phyloP scores from a whole-genome alignment of 2,797 vertebrate genomes.

The Myiothlypis coronata region DNA sequence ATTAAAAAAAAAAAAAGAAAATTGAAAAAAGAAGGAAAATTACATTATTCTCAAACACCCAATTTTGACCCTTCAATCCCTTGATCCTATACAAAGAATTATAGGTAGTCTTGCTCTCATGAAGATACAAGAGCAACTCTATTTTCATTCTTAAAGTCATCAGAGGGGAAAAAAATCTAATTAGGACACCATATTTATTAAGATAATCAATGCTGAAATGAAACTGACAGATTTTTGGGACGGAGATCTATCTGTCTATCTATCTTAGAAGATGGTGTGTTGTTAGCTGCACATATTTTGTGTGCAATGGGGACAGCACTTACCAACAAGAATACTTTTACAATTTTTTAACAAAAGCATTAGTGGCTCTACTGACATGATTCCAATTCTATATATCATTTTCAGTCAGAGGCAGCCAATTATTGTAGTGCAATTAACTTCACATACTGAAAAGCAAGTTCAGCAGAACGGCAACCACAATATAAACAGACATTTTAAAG shows the following conservation, averaged over 20 bases:
- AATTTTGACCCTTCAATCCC: not conserved
- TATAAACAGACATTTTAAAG: not conserved
- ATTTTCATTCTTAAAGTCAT: not conserved
- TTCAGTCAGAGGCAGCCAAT: not conserved
- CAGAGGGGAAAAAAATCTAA: not conserved
- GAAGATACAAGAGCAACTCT: not conserved
- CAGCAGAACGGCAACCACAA: not conserved
- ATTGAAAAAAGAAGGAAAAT: not conserved
- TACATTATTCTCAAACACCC: not conserved
- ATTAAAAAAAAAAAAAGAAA: not conserved
- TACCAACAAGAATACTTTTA: not conserved
- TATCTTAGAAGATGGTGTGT: not conserved
- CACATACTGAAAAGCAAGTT: not conserved
- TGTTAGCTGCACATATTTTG: not conserved
- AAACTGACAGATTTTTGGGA: not conserved
- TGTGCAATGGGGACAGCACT: not conserved
- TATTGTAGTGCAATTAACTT: not conserved
- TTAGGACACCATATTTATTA: not conserved
- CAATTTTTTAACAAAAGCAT: not conserved
- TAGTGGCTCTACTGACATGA: not conserved
- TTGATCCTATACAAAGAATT: not conserved
- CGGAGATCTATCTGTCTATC: not conserved
- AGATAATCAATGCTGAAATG: not conserved
- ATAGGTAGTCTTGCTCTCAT: not conserved
- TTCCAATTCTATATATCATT: not conserved